Conservation (phyloP, 2,797 vertebrate genomes). For the Cirrhinus molitorella region DNA sequence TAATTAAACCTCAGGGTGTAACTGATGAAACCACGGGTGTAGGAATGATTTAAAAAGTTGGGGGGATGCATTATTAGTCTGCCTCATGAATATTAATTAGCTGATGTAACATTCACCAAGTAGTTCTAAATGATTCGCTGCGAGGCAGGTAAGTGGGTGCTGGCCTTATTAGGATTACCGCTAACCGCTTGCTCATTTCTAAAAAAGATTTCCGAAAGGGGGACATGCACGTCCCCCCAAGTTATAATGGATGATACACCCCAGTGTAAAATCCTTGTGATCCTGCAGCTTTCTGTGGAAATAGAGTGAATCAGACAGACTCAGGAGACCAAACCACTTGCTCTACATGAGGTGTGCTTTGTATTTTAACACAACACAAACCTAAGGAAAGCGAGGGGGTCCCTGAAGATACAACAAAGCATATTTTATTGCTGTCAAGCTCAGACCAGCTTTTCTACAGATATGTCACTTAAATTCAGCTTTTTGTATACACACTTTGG, state of each 20-base stretch:
- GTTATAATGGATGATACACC: background rate
- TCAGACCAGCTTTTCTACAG: constrained; percentile 21
- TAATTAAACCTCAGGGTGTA: constrained; percentile 25
- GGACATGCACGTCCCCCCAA: background rate
- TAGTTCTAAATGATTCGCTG: background rate
- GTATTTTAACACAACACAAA: constrained; percentile 49
- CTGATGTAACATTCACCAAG: constrained; percentile 31
- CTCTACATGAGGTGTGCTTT: constrained; percentile 27
- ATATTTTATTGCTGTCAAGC: constrained; percentile 33
- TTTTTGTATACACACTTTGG: background rate
- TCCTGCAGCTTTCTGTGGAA: constrained; percentile 21
- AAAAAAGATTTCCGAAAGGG: background rate
- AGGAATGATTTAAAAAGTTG: background rate
- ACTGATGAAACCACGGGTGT: constrained; percentile 7
- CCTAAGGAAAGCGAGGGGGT: constrained; percentile 30
- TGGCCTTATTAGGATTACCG: background rate
- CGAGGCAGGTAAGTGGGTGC: background rate
- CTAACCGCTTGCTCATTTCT: background rate
- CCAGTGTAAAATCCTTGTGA: background rate
- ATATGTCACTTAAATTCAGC: constrained; percentile 28
- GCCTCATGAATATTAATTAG: constrained; percentile 22
- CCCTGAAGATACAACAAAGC: constrained; percentile 19
- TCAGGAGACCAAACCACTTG: constrained; percentile 25
- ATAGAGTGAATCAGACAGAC: constrained; percentile 20
- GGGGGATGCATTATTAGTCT: constrained; percentile 15